Evolutionary conservation across 2,797 vertebrate genomes (phyloP).

Genomic region (Phataginus tetradactyla): DNA sequence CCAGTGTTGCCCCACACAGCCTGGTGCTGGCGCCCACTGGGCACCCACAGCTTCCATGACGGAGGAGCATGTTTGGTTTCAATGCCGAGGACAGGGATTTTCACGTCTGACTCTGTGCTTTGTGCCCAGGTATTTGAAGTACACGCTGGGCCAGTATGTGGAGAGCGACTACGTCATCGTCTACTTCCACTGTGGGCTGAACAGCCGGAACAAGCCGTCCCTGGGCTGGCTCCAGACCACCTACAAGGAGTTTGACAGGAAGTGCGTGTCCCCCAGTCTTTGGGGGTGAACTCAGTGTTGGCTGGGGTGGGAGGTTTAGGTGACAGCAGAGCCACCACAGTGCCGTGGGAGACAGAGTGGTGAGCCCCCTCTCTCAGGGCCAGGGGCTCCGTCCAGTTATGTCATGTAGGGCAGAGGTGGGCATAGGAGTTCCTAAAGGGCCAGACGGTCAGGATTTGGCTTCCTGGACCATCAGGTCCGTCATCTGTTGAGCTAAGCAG

Average conservation of each 20-base stretch:
- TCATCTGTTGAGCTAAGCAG: rapidly evolving
- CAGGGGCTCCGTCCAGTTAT: background rate
- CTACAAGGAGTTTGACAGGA: slow-evolving; percentile 92
- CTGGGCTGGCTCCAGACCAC: slow-evolving; percentile 91
- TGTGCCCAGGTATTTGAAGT: slow-evolving; percentile 90
- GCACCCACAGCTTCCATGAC: rapidly evolving
- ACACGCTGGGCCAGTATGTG: slow-evolving; percentile 91
- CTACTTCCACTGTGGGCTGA: slow-evolving; percentile 92
- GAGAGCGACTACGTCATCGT: slow-evolving; percentile 92
- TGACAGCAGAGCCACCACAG: rapidly evolving
- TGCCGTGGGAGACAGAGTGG: rapidly evolving
- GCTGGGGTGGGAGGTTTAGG: rapidly evolving
- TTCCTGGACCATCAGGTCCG: rapidly evolving
- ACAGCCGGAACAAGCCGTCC: slow-evolving; percentile 92
- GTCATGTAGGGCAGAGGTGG: rapidly evolving
- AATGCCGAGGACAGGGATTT: rapidly evolving
- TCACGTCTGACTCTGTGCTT: background rate
- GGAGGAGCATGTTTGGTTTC: rapidly evolving
- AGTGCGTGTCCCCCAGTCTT: slow-evolving; percentile 80
- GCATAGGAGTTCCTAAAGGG: background rate
- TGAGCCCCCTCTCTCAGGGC: rapidly evolving
- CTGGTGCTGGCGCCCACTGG: rapidly evolving
- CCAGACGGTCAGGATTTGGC: rapidly evolving
- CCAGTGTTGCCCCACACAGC: rapidly evolving
- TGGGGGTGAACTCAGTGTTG: rapidly evolving